phyloP scores from a whole-genome alignment of 1,140 invertebrate genomes.

The Drosophila asahinai region DNA sequence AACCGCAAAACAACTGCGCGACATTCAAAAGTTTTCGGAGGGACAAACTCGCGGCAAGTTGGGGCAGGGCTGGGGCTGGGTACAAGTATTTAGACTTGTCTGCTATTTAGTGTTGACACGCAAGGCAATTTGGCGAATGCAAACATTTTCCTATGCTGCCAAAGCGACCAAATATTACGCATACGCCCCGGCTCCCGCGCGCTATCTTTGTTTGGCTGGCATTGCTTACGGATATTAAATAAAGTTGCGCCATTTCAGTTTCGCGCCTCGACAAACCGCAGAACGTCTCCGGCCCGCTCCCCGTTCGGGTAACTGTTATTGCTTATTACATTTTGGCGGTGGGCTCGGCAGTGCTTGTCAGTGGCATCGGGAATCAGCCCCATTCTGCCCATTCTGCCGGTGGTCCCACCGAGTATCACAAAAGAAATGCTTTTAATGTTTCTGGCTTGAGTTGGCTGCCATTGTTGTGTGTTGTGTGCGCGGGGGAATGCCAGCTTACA shows the following conservation, averaged over 20 bases:
- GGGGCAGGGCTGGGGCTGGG: background rate
- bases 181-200: slow-evolving; percentile 35
- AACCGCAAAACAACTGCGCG: slow-evolving; percentile 68
- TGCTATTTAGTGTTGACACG: slow-evolving; percentile 84
- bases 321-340: slow-evolving; percentile 65
- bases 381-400: background rate
- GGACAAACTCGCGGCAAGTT: background rate
- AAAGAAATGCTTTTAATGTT: slow-evolving; percentile 62
- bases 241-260: slow-evolving; percentile 80
- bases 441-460: slow-evolving; percentile 35
- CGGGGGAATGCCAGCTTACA: slow-evolving; percentile 43
- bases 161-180: slow-evolving; percentile 62
- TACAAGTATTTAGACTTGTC: slow-evolving; percentile 72
- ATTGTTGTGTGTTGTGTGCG: slow-evolving; percentile 4
- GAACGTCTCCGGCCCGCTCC: background rate
- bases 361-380: slow-evolving; percentile 32
- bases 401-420: slow-evolving; percentile 44
- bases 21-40: slow-evolving; percentile 69
- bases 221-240: slow-evolving; percentile 73
- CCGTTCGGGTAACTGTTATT: slow-evolving; percentile 61
- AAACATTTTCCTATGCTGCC: slow-evolving; percentile 68
- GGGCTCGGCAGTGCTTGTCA: slow-evolving; percentile 47
- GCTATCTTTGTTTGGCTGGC: slow-evolving; percentile 48
- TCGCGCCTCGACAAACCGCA: slow-evolving; percentile 69
- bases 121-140: slow-evolving; percentile 80